Base-by-base conservation (phyloP, 2,113 vertebrate genomes). In the Smithornis capensis region DNA sequence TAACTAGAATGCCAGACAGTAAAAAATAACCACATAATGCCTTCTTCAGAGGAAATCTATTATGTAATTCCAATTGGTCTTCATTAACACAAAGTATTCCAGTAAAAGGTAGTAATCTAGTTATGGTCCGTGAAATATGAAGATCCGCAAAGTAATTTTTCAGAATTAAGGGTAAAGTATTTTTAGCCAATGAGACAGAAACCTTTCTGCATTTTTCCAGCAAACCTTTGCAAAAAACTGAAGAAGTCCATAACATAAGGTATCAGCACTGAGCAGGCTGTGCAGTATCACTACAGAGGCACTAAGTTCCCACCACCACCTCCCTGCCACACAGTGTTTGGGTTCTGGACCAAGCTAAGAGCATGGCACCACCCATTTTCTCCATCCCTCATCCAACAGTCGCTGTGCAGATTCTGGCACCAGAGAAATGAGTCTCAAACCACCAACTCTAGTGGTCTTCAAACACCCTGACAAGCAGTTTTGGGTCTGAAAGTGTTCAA, bases 91-190 rank as follows among this genome's bases (percentile, higher is more conserved):
- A 77, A 83, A 95, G 83, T 56, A 94, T 95, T 96, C 95, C 95
- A 91, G 95, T 94, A 96, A 96, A 95, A 95, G 89, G 92, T 64
- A 91, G 93, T 96, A 96, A 96, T 97, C 96, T 95, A 83, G 92
- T 94, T 94, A 92, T 86, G 92, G 86, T 50, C 90, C 76, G 38
- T 84, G 69, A 95, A 91, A 96, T 90, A 92, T 94, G 95, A 92
- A 92, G 89, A 95, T 69, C 35, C 2, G 0, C 69, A 73, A 71
- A 76, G 75, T 35, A 47, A 92, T 94, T 96, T 95, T 96, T 96
- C 92, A 97, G 92, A 90, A 94, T 96, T 97, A 96, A 77, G 71
- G 53, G 64, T 52, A 35, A 89, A 82, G 44, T 33, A 77, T 44
- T 95, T 88, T 91, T 67, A 85, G 91, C 65, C 83, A 94, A 83